Base-by-base conservation (phyloP, 2,113 vertebrate species). In the Mungos mungo region DNA sequence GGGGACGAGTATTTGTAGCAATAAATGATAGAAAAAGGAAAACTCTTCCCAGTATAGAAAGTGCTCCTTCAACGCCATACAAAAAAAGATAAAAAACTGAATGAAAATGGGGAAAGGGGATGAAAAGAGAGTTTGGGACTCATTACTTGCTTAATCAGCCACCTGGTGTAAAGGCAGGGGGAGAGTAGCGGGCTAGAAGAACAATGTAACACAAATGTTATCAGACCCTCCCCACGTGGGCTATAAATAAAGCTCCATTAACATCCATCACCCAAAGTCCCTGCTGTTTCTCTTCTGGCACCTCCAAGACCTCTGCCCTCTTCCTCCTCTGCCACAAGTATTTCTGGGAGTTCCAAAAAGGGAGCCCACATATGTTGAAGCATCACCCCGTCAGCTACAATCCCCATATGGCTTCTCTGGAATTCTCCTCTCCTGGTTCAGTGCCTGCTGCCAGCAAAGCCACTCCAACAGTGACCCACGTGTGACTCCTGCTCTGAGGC, bases 171-270 rank as follows among this genome's bases (percentile, higher is more conserved):
- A 50, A 86, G 74, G 57, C 57, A 12, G 57, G 74, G 54, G 52
- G 35, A 38, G 35, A 41, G 18, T 29, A 1, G 66, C 76, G 66
- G 69, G 76, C 19, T 80, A 71, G 84, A 74, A 80, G 38, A 94
- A 60, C 16, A 1, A 69, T 25, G 4, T 63, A 74, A 79, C 90
- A 85, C 84, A 35, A 71, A 72, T 54, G 88, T 89, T 98, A 97
- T 96, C 97, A 96, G 97, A 87, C 90, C 72, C 86, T 96, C 72
- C 23, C 71, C 86, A 85, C 91, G 85, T 71, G 41, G 77, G 35
- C 97, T 97, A 97, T 97, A 98, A 98, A 98, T 97, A 96, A 90
- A 94, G 91, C 72, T 96, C 97, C 93, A 95, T 97, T 97, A 97
- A 93, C 96, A 94, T 85, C 68, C 71, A 80, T 87, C 88, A 89